Evolutionary conservation across 2,113 vertebrate genomes (phyloP).

Genomic region (Lepisosteus oculatus): DNA sequence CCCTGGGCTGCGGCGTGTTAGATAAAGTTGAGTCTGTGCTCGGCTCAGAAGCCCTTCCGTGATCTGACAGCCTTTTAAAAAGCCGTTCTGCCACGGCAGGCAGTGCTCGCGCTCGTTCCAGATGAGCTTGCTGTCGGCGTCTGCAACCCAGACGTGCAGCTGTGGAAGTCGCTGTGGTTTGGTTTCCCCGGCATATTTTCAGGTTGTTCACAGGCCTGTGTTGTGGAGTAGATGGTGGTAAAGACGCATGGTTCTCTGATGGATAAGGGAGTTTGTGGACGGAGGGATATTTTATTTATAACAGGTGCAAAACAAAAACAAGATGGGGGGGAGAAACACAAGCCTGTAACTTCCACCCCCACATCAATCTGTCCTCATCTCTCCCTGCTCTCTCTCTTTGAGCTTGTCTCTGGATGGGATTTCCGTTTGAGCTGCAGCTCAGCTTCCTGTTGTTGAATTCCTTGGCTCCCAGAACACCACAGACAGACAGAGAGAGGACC

Average conservation of each 20-base stretch:
- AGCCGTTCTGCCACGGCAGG: no score
- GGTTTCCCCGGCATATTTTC: constrained; percentile 12
- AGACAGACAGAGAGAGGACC: constrained; percentile 32
- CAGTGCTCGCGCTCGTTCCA: no score
- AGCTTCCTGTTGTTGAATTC: constrained; percentile 72
- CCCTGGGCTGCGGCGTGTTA: no score
- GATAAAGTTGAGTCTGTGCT: no score
- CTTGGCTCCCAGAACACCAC: constrained; percentile 45
- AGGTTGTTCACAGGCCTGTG: constrained; percentile 9
- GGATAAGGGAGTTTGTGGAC: background rate
- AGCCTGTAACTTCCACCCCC: constrained; percentile 13
- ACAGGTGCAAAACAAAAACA: constrained; percentile 36
- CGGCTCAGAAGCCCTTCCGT: no score
- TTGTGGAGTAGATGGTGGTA: background rate
- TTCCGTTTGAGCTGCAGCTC: constrained; percentile 46
- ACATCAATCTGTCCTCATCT: background rate
- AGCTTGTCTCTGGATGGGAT: constrained; percentile 34
- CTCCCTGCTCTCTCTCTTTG: background rate
- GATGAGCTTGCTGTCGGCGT: no score
- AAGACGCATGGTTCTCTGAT: background rate
- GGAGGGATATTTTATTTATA: background rate
- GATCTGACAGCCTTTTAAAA: no score
- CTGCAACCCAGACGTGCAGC: no score
- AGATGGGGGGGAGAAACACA: no score
- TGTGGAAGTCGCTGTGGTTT: background rate